Conservation (phyloP, 1,140 invertebrate species). For the Magallana gigas region DNA sequence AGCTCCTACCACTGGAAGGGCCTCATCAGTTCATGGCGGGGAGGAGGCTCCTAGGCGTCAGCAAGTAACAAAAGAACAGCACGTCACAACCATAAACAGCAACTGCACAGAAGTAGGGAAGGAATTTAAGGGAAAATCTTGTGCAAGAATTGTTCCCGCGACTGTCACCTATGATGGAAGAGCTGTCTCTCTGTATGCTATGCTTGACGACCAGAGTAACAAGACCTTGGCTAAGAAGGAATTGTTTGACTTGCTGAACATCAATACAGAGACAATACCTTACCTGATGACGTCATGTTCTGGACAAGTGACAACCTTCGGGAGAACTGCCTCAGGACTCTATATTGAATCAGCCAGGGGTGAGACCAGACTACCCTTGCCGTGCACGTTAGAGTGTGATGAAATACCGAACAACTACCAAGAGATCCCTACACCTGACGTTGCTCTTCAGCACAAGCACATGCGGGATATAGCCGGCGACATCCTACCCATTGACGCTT, state of each 20-base stretch:
- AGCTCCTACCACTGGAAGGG: not conserved
- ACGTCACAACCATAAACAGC: not conserved
- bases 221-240: no score
- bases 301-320: no score
- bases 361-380: conserved; percentile 1
- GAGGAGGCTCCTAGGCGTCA: not conserved
- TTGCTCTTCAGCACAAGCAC: no score
- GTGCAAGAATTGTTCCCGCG: conserved; percentile 51
- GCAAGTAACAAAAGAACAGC: not conserved
- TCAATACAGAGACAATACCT: no score
- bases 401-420: not conserved
- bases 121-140: conserved; percentile 51
- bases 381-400: conserved; percentile 44
- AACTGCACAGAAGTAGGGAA: conserved; percentile 48
- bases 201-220: no score
- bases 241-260: no score
- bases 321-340: no score
- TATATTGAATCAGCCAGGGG: not conserved
- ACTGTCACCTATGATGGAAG: not conserved
- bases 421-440: no score
- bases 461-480: no score
- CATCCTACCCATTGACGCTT: no score
- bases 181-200: no score
- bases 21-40: conserved; percentile 19
- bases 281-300: no score